Conservation (phyloP, 2,888 invertebrate species). For the Rambutsinella grinnellia region DNA sequence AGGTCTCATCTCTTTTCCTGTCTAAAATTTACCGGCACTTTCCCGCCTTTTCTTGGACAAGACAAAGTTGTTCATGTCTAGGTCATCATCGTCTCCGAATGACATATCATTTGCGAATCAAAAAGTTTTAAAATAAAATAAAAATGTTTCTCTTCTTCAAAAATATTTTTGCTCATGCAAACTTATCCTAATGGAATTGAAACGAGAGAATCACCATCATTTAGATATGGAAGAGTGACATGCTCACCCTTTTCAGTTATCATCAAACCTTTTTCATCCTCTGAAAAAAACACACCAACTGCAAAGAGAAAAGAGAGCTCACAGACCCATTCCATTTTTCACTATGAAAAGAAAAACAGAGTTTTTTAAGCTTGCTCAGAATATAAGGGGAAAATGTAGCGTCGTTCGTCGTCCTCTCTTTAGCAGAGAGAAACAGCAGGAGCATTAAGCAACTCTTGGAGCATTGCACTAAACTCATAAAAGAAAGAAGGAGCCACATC, state of each 20-base stretch:
- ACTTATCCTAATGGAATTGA: too few species aligned
- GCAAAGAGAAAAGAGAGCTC: not conserved
- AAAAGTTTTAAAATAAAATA: too few species aligned
- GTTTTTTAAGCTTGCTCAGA: not conserved
- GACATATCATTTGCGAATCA: too few species aligned
- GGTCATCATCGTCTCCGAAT: slow-evolving; percentile 30
- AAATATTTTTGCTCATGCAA: too few species aligned
- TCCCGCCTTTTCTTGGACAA: slow-evolving; percentile 51
- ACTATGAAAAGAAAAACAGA: not conserved
- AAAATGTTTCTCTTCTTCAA: too few species aligned
- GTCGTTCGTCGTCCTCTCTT: not conserved
- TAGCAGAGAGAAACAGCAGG: not conserved
- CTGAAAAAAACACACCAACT: not conserved
- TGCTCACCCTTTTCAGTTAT: too few species aligned
- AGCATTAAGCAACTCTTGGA: not conserved
- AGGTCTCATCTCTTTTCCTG: slow-evolving; percentile 9
- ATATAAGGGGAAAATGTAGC: not conserved
- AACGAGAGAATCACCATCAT: too few species aligned
- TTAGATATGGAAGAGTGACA: too few species aligned
- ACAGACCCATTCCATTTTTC: not conserved
- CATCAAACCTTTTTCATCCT: too few species aligned
- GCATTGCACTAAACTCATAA: slow-evolving; percentile 13
- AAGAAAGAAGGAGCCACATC: slow-evolving; percentile 38
- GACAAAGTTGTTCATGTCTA: slow-evolving; percentile 18
- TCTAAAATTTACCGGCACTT: slow-evolving; percentile 49